Base-by-base conservation (phyloP, 2,888 invertebrate species). In the Apodemia zela region DNA sequence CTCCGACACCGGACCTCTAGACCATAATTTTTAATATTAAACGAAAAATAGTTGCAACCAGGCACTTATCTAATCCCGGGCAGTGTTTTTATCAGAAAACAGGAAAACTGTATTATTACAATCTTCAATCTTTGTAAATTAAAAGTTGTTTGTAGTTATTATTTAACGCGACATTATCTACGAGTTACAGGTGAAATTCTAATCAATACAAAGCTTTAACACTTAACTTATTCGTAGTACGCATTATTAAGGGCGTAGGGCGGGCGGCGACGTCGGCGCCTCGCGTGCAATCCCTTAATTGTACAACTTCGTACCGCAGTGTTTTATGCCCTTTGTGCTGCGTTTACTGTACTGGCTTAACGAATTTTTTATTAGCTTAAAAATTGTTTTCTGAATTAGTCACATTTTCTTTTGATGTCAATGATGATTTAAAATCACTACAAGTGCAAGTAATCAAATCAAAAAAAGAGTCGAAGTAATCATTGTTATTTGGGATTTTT, bases 281-380 rank as follows among this genome's bases (percentile, higher is more conserved):
- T 89, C 82, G 89, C 89, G 89, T 89, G 89, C 73, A 33, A 29
- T 54, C 60, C 73, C 76, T 77, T 88, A 87, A 88, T 88, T 87
- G 85, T 75, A 76, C 73, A 76, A 76, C 73, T 75, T 77, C 74
- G 71, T 66, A 62, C 62, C 62, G 58, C 33, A 58, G 35, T 59
- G 61, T 58, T 63, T 65, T 58, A 42, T 54, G 60, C 62, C 63
- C 59, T 54, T 54, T 61, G 59, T 68, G 66, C 66, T 21, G 35
- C 61, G 62, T 69, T 68, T 45, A 61, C 33, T 57, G 13, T 17
- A 17, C 10, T 15, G 47, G 17, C n/a, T 1, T 42, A 4, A 15
- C 6, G 42, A 42, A 33, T 33, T 4, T 38, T 38, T 38, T 38
- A 38, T 1, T 13, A 38, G 13, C 38, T 38, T 10, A 38, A 13